Evolutionary conservation across 2,888 invertebrate genomes (phyloP).

Genomic region (Notodonta ziczac): DNA sequence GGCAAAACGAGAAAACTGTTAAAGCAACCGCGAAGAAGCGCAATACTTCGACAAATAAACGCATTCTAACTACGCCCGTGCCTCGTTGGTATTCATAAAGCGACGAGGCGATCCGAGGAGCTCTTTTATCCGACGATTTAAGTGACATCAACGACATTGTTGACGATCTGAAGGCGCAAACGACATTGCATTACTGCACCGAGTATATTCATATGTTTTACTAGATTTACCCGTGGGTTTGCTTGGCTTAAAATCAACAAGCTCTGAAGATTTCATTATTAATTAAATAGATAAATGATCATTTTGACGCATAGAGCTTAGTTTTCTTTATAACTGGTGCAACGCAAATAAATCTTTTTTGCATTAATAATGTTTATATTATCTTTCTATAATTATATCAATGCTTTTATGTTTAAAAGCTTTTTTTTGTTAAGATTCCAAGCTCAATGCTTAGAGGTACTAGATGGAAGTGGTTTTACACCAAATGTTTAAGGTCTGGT

Average conservation of each 20-base stretch:
- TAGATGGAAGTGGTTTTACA: no score
- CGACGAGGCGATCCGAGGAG: conserved; percentile 40
- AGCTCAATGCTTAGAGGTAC: no score
- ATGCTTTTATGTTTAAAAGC: no score
- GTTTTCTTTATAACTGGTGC: no score
- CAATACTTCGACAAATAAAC: conserved; percentile 26
- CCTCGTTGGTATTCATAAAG: conserved; percentile 46
- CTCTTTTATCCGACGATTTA: conserved; percentile 65
- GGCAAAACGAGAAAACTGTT: conserved; percentile 25
- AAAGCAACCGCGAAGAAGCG: conserved; percentile 25
- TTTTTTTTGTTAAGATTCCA: no score
- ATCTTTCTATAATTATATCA: no score
- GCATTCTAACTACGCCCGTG: conserved; percentile 23
- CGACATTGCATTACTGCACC: conserved; percentile 28
- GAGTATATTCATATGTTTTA: background rate
- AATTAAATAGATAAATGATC: no score
- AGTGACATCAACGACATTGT: conserved; percentile 61
- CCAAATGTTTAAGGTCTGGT: no score
- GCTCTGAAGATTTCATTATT: no score
- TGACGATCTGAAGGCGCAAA: conserved; percentile 46
- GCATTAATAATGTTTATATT: no score
- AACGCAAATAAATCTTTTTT: no score
- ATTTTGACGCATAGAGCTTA: no score
- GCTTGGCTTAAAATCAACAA: background rate
- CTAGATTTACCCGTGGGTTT: background rate